phyloP scores from a whole-genome alignment of 2,888 invertebrate genomes.

The Cheilosia urbana region DNA sequence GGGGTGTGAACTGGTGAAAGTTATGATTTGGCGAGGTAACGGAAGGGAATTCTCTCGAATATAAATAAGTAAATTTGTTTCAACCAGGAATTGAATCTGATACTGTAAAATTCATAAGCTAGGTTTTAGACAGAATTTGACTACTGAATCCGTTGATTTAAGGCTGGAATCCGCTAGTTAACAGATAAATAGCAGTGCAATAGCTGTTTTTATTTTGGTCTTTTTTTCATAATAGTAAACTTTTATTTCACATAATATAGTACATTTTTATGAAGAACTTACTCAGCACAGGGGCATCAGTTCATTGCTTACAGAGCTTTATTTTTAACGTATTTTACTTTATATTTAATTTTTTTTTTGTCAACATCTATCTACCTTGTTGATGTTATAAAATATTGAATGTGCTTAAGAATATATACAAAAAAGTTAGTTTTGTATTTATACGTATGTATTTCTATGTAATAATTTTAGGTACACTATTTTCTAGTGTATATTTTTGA shows the following conservation, averaged over 20 bases:
- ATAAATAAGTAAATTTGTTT: no score
- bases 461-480: no score
- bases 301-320: conserved; percentile 17
- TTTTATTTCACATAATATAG: conserved; percentile 44
- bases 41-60: no score
- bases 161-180: no score
- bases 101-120: no score
- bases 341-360: conserved; percentile 10
- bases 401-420: conserved; percentile 61
- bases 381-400: conserved; percentile 27
- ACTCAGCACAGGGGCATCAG: conserved; percentile 12
- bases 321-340: background rate
- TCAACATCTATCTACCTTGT: conserved; percentile 8
- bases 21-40: no score
- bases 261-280: conserved; percentile 27
- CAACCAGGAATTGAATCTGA: no score
- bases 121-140: no score
- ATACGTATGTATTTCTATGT: background rate
- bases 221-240: conserved; percentile 47
- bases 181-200: background rate
- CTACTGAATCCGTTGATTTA: no score
- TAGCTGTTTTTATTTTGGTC: conserved; percentile 35
- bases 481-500: no score
- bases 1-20: no score
- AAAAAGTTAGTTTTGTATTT: conserved; percentile 24